Percentiles rank a stretch among this genome's conserved stretches.
Conservation (phyloP, 1,140 invertebrate species). For the Drosophila ercepeae region DNA sequence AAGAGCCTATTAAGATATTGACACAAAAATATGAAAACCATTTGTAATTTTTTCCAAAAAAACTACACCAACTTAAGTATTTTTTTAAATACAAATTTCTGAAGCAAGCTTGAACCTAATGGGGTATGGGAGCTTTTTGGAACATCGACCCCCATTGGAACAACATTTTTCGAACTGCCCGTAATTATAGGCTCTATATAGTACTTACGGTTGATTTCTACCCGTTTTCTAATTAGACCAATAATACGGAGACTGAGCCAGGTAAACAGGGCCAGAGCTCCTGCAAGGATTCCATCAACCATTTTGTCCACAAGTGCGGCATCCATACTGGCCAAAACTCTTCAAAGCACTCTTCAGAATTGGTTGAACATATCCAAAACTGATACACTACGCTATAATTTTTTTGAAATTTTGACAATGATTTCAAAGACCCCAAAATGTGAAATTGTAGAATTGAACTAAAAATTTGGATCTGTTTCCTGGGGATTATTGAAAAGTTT, state of each 20-base stretch:
- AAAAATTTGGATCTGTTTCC: too few relatives aligned
- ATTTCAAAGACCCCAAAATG: background rate
- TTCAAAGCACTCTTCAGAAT: background rate
- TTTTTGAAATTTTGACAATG: background rate
- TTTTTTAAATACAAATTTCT: too few relatives aligned
- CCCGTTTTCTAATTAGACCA: background rate
- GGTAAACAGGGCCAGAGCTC: constrained; percentile 5
- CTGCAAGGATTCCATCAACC: constrained; percentile 3
- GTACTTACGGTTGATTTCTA: constrained; percentile 1
- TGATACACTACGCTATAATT: background rate
- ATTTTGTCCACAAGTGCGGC: background rate
- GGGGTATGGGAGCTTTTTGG: too few relatives aligned
- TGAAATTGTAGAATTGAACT: too few relatives aligned
- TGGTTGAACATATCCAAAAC: background rate
- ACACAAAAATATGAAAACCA: too few relatives aligned
- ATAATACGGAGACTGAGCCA: constrained; percentile 1
- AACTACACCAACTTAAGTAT: too few relatives aligned
- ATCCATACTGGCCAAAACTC: background rate
- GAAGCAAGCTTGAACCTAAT: too few relatives aligned
- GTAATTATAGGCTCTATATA: too few relatives aligned
- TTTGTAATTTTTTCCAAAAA: too few relatives aligned
- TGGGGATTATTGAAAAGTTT: too few relatives aligned
- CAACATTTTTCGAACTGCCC: too few relatives aligned
- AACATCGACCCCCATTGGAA: background rate
- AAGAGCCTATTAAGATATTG: too few relatives aligned